Conservation (phyloP, 2,888 invertebrate species). For the Biston stratarius region DNA sequence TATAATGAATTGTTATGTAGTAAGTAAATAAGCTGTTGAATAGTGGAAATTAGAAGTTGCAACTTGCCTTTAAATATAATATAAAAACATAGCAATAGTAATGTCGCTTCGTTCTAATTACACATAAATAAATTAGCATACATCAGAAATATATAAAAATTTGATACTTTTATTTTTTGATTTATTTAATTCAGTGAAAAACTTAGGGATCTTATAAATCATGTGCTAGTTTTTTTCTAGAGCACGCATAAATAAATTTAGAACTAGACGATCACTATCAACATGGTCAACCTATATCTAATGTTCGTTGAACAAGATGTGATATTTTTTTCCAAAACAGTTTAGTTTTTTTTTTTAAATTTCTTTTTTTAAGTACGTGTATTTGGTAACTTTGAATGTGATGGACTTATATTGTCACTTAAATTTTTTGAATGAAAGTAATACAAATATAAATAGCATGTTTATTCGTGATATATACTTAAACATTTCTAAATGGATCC, state of each 20-base stretch:
- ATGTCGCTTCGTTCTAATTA: neutral
- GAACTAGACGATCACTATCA: neutral
- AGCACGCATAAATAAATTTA: no score
- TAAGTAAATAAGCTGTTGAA: conserved; percentile 64
- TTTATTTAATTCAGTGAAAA: no score
- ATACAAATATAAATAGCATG: no score
- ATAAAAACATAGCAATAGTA: conserved; percentile 2
- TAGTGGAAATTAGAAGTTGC: conserved; percentile 39
- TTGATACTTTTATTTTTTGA: no score
- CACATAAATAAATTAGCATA: neutral
- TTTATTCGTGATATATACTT: no score
- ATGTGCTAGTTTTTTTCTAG: no score
- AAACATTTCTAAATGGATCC: no score
- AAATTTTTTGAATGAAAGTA: no score
- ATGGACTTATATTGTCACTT: no score
- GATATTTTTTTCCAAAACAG: neutral
- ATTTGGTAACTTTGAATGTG: no score
- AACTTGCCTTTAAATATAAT: conserved; percentile 32
- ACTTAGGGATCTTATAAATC: neutral
- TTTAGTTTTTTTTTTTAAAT: no score
- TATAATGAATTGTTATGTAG: conserved; percentile 74
- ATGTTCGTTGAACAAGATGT: neutral
- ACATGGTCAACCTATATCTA: conserved; percentile 17
- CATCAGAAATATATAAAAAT: neutral
- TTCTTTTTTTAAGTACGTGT: no score